Conservation (phyloP, 2,797 vertebrate species). For the Ctenosaura bakeri region DNA sequence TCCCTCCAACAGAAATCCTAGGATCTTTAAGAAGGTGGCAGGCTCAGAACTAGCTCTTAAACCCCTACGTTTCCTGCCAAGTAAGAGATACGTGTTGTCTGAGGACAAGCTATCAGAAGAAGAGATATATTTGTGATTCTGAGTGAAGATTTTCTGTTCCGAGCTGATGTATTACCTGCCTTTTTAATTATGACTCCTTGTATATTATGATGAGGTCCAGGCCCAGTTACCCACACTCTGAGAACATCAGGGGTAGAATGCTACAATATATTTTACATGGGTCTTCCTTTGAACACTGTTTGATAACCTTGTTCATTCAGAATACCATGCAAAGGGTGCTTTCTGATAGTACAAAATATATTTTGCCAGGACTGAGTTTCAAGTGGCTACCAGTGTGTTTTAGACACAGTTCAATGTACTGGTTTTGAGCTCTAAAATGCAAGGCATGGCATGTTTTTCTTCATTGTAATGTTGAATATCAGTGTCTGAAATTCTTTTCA, state of each 20-base stretch:
- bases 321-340: background rate
- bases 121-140: background rate
- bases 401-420: background rate
- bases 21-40: no score
- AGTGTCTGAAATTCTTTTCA: constrained; percentile 6
- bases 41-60: background rate
- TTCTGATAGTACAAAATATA: background rate
- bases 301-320: constrained; percentile 1
- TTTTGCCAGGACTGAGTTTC: background rate
- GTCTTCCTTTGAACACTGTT: background rate
- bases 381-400: background rate
- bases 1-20: background rate
- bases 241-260: background rate
- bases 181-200: background rate
- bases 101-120: background rate
- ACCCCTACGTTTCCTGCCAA: background rate
- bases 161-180: background rate
- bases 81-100: background rate
- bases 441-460: constrained; percentile 8
- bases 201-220: background rate
- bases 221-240: background rate
- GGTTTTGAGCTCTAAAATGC: background rate
- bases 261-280: background rate
- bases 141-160: background rate
- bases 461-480: background rate